A percentile compares a stretch with the other conserved stretches of the same genome.
Conservation (phyloP, 2,888 invertebrate genomes). For the Folsomia candida region DNA sequence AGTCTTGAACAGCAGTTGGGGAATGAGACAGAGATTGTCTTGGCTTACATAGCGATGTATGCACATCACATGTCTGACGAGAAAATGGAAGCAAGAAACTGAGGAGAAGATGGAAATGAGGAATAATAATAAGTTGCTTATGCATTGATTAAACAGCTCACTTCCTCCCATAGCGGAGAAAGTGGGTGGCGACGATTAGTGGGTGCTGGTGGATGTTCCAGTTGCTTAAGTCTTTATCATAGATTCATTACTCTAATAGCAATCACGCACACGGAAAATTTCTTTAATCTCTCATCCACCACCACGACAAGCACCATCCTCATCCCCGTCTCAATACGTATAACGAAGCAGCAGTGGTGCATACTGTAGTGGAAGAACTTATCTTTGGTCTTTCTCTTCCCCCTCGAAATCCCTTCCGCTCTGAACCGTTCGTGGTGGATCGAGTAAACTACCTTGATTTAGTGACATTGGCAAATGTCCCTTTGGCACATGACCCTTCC, state of each 20-base stretch:
- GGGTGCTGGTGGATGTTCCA: not conserved
- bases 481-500: no score
- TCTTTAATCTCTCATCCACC: conserved; percentile 17
- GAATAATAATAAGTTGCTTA: not conserved
- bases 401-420: no score
- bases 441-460: no score
- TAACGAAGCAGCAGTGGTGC: no score
- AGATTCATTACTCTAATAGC: conserved; percentile 21
- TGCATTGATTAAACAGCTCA: not conserved
- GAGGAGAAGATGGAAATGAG: not conserved
- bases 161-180: not conserved
- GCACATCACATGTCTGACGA: no score
- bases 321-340: not conserved
- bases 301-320: not conserved
- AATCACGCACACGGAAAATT: conserved; percentile 37
- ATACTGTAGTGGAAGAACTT: no score
- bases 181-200: not conserved
- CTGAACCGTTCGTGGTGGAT: no score
- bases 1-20: no score
- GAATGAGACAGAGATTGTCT: no score
- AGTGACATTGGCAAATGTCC: no score
- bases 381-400: no score
- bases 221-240: conserved; percentile 12
- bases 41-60: no score
- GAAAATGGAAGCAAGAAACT: not conserved